Conservation (phyloP, 2,113 vertebrate genomes). For the Zapornia atra region DNA sequence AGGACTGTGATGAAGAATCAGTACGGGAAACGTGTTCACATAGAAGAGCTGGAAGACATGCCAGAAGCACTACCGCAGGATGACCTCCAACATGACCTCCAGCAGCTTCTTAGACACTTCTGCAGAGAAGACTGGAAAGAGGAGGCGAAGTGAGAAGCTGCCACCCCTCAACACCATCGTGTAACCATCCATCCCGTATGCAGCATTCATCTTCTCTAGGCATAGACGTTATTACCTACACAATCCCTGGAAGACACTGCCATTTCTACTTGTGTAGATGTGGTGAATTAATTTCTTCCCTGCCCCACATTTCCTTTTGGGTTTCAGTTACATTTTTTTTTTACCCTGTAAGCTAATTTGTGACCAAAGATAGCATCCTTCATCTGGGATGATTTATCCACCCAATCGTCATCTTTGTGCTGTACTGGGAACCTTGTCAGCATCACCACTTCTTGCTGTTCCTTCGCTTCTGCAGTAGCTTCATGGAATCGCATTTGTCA, state of each 20-base stretch:
- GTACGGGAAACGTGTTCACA: slow-evolving; percentile 83
- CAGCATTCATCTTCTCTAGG: slow-evolving; percentile 11
- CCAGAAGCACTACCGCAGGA: slow-evolving; percentile 83
- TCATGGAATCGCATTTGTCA: not conserved
- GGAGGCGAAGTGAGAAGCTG: slow-evolving; percentile 74
- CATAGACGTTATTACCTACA: slow-evolving; percentile 1
- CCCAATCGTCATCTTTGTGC: slow-evolving; percentile 62
- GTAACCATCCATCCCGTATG: slow-evolving; percentile 21
- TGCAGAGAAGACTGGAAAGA: slow-evolving; percentile 77
- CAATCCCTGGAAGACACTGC: slow-evolving; percentile 53
- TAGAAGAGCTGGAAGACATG: slow-evolving; percentile 88
- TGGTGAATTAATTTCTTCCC: slow-evolving; percentile 40
- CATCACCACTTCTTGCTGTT: slow-evolving; percentile 24
- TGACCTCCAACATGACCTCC: slow-evolving; percentile 89
- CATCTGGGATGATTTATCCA: slow-evolving; percentile 71
- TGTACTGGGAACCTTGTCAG: slow-evolving; percentile 39
- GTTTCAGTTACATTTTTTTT: slow-evolving; percentile 48
- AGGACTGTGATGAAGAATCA: slow-evolving; percentile 93
- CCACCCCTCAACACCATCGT: slow-evolving; percentile 59
- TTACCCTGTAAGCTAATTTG: slow-evolving; percentile 82
- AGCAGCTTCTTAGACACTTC: slow-evolving; percentile 88
- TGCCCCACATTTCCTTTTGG: not conserved
- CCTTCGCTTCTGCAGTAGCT: slow-evolving; percentile 64
- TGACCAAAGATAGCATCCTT: slow-evolving; percentile 93
- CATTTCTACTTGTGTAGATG: slow-evolving; percentile 56